Base-by-base conservation (phyloP, 2,888 invertebrate species). In the Nyleta sp. region DNA sequence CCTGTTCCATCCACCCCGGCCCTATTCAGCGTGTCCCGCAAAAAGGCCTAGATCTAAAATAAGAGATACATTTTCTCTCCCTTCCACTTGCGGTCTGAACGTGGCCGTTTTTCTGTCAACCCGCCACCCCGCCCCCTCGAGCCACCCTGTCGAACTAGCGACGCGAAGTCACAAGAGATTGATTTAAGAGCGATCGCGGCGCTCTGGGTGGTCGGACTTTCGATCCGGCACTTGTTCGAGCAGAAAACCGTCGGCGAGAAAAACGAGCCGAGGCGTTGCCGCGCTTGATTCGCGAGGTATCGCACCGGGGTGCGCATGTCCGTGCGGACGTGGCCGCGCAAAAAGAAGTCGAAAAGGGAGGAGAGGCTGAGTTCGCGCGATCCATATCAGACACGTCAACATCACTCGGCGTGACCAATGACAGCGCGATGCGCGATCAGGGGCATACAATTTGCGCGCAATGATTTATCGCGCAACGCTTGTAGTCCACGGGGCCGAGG, bases 381-480 rank as follows among this genome's bases (percentile, higher is more conserved):
- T 77, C 67, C 71, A 42, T 77, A 72, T 77, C 77, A 38, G 68
- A 65, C 55, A 44, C 67, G 72, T 77, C 72, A 77, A 67, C 77
- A 60, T 71, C 71, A 46, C 59, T 44, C 42, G 72, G 62, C 62
- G 72, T 72, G 67, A 46, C 65, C 65, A 77, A 72, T 77, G 77
- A 77, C 65, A 72, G 60, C 40, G 33, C 59, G 77, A 18, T 46
- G 70, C 53, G 46, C 57, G 33, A 57, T 60, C 60, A 52, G 55
- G 71, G 52, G 55, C 64, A 59, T 64, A 50, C 55, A 70, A 76
- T 71, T 76, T 71, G 64, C 55, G 68, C 59, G 35, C 42, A 15
- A 71, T 59, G 57, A 70, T 76, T 76, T 70, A 76, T 76, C 22
- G 57, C 8, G 44, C 24, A 7, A 7, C 31, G 33, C 42, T 11